phyloP scores from a whole-genome alignment of 2,888 invertebrate genomes.

The Dilophus febrilis region DNA sequence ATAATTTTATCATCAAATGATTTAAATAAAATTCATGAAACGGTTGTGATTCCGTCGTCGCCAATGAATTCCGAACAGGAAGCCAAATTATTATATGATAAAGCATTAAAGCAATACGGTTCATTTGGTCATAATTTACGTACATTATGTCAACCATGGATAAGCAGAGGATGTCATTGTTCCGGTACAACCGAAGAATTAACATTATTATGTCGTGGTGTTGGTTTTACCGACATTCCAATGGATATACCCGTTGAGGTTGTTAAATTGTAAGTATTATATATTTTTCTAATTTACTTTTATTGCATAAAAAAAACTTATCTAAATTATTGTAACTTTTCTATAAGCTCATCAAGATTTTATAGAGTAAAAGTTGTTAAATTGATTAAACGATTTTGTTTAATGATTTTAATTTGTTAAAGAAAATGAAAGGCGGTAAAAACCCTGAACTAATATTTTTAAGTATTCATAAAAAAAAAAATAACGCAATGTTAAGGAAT shows the following conservation, averaged over 20 bases:
- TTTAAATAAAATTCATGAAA: constrained; percentile 18
- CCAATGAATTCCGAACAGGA: constrained; percentile 25
- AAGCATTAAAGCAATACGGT: constrained; percentile 21
- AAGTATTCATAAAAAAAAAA: too few relatives aligned
- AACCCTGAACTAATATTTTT: too few relatives aligned
- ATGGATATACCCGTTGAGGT: constrained; percentile 24
- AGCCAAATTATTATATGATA: constrained; percentile 27
- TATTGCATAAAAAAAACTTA: too few relatives aligned
- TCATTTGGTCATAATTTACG: constrained; percentile 16
- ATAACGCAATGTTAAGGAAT: too few relatives aligned
- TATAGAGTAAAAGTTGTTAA: too few relatives aligned
- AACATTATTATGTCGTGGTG: constrained; percentile 24
- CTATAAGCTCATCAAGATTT: too few relatives aligned
- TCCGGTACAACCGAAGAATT: constrained; percentile 22
- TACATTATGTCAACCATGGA: constrained; percentile 24
- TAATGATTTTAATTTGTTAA: too few relatives aligned
- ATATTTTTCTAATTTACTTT: too few relatives aligned
- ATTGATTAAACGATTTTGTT: too few relatives aligned
- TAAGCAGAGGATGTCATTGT: constrained; percentile 24
- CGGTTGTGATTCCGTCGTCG: constrained; percentile 24
- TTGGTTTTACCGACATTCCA: constrained; percentile 25
- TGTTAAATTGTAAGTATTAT: constrained; percentile 24
- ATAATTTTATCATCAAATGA: constrained; percentile 6
- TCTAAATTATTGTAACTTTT: too few relatives aligned
- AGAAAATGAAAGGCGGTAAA: too few relatives aligned